phyloP scores from a whole-genome alignment of 92 coral and sea anemone genomes.

The Palythoa grandis region DNA sequence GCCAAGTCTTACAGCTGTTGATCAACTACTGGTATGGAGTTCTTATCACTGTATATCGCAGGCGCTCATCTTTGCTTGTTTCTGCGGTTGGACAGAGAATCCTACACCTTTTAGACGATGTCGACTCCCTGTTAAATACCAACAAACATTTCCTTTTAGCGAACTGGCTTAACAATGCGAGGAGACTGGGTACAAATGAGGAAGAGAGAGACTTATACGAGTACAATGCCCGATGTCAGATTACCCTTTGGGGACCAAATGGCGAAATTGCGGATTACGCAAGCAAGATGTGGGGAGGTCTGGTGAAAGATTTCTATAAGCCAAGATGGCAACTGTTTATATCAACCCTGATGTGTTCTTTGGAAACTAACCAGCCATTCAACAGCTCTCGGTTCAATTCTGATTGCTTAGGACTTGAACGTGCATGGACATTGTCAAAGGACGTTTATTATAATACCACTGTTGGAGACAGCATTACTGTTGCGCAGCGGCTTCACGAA shows the following conservation, averaged over 20 bases:
- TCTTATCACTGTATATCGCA: slow-evolving; percentile 58
- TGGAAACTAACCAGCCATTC: slow-evolving; percentile 54
- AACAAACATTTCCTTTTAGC: slow-evolving; percentile 84
- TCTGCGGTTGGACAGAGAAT: slow-evolving; percentile 50
- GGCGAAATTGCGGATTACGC: slow-evolving; percentile 90
- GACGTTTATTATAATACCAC: slow-evolving; percentile 61
- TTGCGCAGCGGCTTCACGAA: slow-evolving; percentile 58
- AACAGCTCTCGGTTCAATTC: slow-evolving; percentile 53
- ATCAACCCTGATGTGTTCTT: slow-evolving; percentile 47
- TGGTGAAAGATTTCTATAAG: slow-evolving; percentile 69
- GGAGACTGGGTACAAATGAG: slow-evolving; percentile 63
- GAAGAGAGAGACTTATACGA: slow-evolving; percentile 67
- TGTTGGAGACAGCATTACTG: slow-evolving; percentile 70
- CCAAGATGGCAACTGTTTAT: slow-evolving; percentile 80
- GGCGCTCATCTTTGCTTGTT: slow-evolving; percentile 44
- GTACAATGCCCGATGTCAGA: slow-evolving; percentile 88
- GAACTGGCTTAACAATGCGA: slow-evolving; percentile 81
- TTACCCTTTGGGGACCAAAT: slow-evolving; percentile 90
- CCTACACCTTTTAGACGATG: slow-evolving; percentile 57
- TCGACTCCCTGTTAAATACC: slow-evolving; percentile 70
- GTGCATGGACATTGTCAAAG: slow-evolving; percentile 63
- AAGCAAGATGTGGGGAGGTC: slow-evolving; percentile 91
- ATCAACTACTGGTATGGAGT: slow-evolving; percentile 55
- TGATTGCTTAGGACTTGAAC: slow-evolving; percentile 61
- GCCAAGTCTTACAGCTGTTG: slow-evolving; percentile 77